Evolutionary conservation across 2,797 vertebrate genomes (phyloP), one percentile per base, ranked within the genome.

Genomic region (Labeo calbasu): DNA sequence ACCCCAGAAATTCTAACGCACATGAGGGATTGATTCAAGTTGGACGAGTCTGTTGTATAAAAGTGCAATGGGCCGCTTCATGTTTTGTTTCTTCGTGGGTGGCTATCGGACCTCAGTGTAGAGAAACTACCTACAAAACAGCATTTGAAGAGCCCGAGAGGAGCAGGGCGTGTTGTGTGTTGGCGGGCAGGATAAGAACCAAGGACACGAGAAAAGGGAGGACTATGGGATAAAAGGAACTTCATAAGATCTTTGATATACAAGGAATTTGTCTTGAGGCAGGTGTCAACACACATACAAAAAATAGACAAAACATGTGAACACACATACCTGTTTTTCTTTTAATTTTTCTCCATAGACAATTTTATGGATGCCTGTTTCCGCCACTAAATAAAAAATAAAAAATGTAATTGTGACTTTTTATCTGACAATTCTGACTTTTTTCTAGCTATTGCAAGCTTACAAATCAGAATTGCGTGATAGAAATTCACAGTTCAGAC

Each of bases 21-120:
- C 59, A n/a, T 77, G 72, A 46, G 17, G 61, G 50, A 51, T 76
- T 76, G 14, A 23, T 75, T 68, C 48, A 40, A 81, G 65, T 57
- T 21, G 21, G 78, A 40, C 32, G 14, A 76, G 53, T 65, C 81
- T 57, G 11, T 19, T 68, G 81, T 55, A 57, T 77, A 46, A 46
- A 68, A 48, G 61, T 68, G 63, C 77, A 77, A 83, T 83, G 72
- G 72, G 1, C 63, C 81, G 15, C 23, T 83, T 77, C 32, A 57
- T 83, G 61, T 83, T 77, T 77, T 69, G 72, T 55, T 83, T 77
- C 32, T 69, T 59, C 72, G 17, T 83, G 72, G 81, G 72, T 77
- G 73, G 81, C 19, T 69, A 69, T 77, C 63, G 11, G 72, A 69
- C 63, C 81, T 57, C 72, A 40, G 15, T 4, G 2, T 57, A 53